Conservation (phyloP, 2,888 invertebrate species). For the Molanna angustata region DNA sequence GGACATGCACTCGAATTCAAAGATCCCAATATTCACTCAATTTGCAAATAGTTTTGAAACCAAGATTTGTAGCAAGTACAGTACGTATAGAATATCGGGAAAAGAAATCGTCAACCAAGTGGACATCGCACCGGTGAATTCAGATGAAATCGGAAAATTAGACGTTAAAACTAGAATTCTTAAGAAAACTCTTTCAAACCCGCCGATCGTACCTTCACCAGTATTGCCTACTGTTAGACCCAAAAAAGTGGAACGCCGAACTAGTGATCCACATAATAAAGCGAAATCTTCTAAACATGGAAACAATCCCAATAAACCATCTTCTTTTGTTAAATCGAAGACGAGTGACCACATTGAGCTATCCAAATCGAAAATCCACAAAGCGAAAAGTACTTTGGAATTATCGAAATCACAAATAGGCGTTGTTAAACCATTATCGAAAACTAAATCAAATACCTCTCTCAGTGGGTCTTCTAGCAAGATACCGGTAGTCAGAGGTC, state of each 20-base stretch:
- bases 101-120: conserved; percentile 37
- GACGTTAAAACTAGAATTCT: conserved; percentile 56
- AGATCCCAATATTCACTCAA: conserved; percentile 46
- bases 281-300: conserved; percentile 24
- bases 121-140: conserved; percentile 44
- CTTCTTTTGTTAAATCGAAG: conserved; percentile 39
- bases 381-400: conserved; percentile 57
- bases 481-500: conserved; percentile 60
- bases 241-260: conserved; percentile 49
- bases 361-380: conserved; percentile 49
- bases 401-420: conserved; percentile 47
- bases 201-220: conserved; percentile 47
- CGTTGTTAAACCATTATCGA: conserved; percentile 43
- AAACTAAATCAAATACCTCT: conserved; percentile 54
- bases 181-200: conserved; percentile 55
- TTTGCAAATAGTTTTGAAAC: conserved; percentile 44
- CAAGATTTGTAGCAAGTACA: conserved; percentile 50
- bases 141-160: conserved; percentile 51
- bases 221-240: conserved; percentile 50
- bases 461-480: conserved; percentile 59
- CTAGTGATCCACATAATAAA: conserved; percentile 46
- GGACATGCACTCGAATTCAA: conserved; percentile 44
- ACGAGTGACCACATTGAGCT: conserved; percentile 44
- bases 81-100: conserved; percentile 52
- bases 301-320: conserved; percentile 5